These are phyloP conservation scores for Bombus sylvicola DNA, from an alignment of 1,140 invertebrate genomes.

Conservation along the genomic window DNA sequence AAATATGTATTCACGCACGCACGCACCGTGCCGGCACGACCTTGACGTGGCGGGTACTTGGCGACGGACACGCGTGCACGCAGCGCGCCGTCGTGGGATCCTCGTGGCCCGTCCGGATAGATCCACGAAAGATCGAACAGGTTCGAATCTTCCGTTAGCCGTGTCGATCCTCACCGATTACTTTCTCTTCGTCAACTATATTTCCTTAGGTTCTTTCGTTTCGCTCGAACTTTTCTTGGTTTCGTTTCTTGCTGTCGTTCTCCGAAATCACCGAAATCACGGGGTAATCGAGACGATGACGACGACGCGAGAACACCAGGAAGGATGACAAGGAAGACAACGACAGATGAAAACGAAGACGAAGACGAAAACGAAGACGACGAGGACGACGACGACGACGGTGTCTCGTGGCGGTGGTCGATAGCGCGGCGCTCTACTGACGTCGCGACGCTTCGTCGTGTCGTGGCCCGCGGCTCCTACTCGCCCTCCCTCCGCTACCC, in stretches of 20 bases:
- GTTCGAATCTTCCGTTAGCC: slow-evolving; percentile 32
- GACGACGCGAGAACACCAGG: slow-evolving; percentile 6
- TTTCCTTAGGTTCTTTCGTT: background rate
- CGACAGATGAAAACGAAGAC: slow-evolving; percentile 20
- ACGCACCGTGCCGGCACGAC: slow-evolving; percentile 52
- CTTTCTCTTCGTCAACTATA: background rate
- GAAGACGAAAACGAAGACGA: slow-evolving; percentile 44
- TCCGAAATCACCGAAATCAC: background rate
- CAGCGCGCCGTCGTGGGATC: slow-evolving; percentile 59
- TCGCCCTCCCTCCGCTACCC: slow-evolving; percentile 56
- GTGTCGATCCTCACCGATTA: slow-evolving; percentile 13
- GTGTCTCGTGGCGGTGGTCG: slow-evolving; percentile 77
- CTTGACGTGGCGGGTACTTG: slow-evolving; percentile 46
- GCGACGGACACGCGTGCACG: slow-evolving; percentile 64
- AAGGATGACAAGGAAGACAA: slow-evolving; percentile 29
- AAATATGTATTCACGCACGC: slow-evolving; percentile 56
- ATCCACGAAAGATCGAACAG: slow-evolving; percentile 24
- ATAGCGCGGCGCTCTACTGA: slow-evolving; percentile 81
- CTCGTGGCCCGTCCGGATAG: slow-evolving; percentile 56
- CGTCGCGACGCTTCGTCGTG: slow-evolving; percentile 80
- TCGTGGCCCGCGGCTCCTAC: slow-evolving; percentile 73
- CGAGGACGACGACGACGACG: slow-evolving; percentile 63
- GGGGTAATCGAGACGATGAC: background rate
- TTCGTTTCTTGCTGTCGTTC: background rate
- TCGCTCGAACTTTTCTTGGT: background rate